Percentiles rank a stretch among this genome's conserved stretches.
Conservation (phyloP, 2,113 vertebrate genomes). For the Halcyon senegalensis region DNA sequence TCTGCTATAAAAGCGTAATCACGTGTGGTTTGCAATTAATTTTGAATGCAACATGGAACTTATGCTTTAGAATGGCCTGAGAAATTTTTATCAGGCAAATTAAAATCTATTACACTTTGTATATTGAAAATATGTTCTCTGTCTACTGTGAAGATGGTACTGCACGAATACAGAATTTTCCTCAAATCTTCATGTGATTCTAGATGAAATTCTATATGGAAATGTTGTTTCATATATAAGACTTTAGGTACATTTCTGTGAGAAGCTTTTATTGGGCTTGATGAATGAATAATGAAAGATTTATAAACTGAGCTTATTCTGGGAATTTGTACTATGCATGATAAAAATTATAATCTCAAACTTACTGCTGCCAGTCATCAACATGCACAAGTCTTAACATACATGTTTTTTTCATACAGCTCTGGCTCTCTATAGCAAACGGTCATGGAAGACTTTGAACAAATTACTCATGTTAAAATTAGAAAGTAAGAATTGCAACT, state of each 20-base stretch:
- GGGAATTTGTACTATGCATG: not conserved
- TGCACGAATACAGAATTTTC: not conserved
- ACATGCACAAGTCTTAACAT: not conserved
- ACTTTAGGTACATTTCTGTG: not conserved
- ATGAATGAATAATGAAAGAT: not conserved
- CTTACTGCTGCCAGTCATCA: not conserved
- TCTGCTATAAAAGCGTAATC: not conserved
- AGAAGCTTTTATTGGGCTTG: not conserved
- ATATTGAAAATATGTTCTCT: not conserved
- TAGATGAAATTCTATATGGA: not conserved
- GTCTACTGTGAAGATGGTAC: not conserved
- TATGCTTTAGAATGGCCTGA: not conserved
- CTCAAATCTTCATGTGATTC: not conserved
- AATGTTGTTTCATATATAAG: not conserved
- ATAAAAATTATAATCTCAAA: not conserved
- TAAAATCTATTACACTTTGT: not conserved
- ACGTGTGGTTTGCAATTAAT: not conserved
- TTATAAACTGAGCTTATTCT: not conserved
- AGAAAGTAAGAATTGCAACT: not conserved
- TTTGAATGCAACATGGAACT: not conserved
- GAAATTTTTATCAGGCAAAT: not conserved
- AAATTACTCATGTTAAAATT: not conserved
- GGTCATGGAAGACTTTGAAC: not conserved
- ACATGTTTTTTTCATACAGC: not conserved
- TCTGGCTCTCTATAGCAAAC: not conserved